Evolutionary conservation across 2,888 invertebrate species (phyloP), one percentile per base, ranked within the genome.

Genomic region (Aspidapion aeneum): DNA sequence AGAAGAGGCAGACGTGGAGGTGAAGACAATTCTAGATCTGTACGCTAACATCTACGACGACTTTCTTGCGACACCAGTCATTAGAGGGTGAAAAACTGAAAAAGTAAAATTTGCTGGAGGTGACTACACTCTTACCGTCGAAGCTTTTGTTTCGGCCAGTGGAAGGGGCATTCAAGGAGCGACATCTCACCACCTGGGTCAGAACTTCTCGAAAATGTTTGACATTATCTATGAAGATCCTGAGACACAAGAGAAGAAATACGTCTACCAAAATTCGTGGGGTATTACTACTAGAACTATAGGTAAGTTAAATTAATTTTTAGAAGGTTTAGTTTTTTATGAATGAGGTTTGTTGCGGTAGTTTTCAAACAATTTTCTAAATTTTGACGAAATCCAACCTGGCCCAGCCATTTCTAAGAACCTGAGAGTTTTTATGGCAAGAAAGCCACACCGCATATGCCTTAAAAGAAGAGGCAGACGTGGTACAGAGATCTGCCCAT

Each of bases 171-270:
- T 98, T 73, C 97, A 90, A 85, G 98, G 97, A 1, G 99, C 91
- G 0, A 99, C 99, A 0, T 98, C 98, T 61, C 99, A 99, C 81
- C 96, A 98, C 80, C 82, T 99, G 61, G 99, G 99, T 0, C 98
- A 99, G 82, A 99, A 99, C 82, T 99, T 99, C 82, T 96, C 98
- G 0, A 96, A 95, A 82, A 99, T 99, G 97, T 99, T 99, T 81
- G 96, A 98, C 72, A 96, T 99, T 63, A 87, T 91, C 9, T 96
- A 89, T 76, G 98, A 98, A 78, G 93, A 98, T 77, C 96, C 96
- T 0, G 92, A 93, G 72, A 93, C 93, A 0, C 91, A 93, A 70
- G 90, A 92, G 74, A 93, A 92, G 78, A 87, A 90, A 71, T 94
- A 86, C 77, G 96, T 95, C 1, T 96, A 88, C 81, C 99, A 99